Evolutionary conservation across 1,140 invertebrate species (phyloP).

Genomic region (Idris sp.): DNA sequence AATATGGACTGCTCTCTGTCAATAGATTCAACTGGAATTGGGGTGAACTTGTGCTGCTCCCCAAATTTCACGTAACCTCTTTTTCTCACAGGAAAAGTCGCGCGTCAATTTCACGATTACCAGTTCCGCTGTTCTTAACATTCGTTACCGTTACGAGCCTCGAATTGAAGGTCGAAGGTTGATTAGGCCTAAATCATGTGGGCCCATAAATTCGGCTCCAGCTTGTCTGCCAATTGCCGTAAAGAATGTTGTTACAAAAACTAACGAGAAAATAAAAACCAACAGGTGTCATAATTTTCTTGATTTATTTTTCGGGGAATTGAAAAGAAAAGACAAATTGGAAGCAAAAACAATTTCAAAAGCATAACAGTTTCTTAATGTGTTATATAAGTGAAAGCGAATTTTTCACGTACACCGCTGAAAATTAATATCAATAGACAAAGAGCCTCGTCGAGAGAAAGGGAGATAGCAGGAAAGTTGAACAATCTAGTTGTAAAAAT

Average conservation of each 20-base stretch:
- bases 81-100: constrained; percentile 42
- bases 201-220: constrained; percentile 64
- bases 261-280: constrained; percentile 1
- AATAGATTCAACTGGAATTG: constrained; percentile 47
- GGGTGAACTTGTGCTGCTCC: constrained; percentile 29
- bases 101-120: constrained; percentile 65
- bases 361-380: constrained; percentile 31
- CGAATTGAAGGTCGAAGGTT: constrained; percentile 53
- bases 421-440: constrained; percentile 39
- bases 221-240: too few relatives aligned
- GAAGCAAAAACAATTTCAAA: constrained; percentile 12
- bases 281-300: constrained; percentile 40
- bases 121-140: constrained; percentile 57
- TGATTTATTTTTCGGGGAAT: too few relatives aligned
- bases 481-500: constrained; percentile 44
- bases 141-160: constrained; percentile 45
- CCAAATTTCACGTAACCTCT: constrained; percentile 55
- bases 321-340: too few relatives aligned
- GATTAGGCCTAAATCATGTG: constrained; percentile 60
- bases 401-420: constrained; percentile 43
- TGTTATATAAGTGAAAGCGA: constrained; percentile 36
- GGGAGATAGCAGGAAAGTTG: constrained; percentile 38
- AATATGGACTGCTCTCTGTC: constrained; percentile 48
- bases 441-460: constrained; percentile 1
- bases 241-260: too few relatives aligned